Evolutionary conservation across 37 sponge, comb jelly and placozoan species (phyloP).

Genomic region (Aplysina aerophoba): DNA sequence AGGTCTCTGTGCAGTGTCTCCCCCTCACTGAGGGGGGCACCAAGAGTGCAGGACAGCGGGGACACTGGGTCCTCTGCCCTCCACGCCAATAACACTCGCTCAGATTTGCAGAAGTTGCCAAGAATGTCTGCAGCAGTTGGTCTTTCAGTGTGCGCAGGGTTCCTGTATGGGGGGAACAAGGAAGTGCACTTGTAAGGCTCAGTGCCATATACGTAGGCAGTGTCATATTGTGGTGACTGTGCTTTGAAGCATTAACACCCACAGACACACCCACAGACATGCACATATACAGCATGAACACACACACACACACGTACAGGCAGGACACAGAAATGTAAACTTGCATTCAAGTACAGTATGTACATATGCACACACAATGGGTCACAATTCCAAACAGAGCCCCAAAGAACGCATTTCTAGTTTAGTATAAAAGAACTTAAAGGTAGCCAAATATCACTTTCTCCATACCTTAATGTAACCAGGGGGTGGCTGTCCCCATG

Average conservation of each 20-base stretch:
- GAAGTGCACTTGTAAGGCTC: too few relatives aligned
- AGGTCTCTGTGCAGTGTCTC: slow-evolving; percentile 4
- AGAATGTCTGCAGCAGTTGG: slow-evolving; percentile 20
- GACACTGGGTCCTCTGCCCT: slow-evolving; percentile 14
- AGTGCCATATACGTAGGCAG: too few relatives aligned
- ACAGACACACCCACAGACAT: not conserved
- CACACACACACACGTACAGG: not conserved
- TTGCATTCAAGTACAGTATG: not conserved
- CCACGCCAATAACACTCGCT: slow-evolving; percentile 10
- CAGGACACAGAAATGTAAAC: not conserved
- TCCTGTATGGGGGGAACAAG: too few relatives aligned
- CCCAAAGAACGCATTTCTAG: too few relatives aligned
- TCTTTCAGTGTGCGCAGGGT: not conserved
- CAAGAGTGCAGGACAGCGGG: not conserved
- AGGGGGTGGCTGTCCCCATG: too few relatives aligned
- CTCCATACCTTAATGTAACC: too few relatives aligned
- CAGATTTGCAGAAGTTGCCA: slow-evolving; percentile 26
- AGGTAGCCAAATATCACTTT: too few relatives aligned
- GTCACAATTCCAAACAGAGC: too few relatives aligned
- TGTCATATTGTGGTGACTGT: too few relatives aligned
- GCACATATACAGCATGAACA: slow-evolving; percentile 5
- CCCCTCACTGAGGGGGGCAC: slow-evolving; percentile 6
- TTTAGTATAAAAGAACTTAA: too few relatives aligned
- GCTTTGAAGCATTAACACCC: too few relatives aligned
- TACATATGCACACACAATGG: not conserved